A percentile compares a stretch with the other conserved stretches of the same genome.
phyloP scores from a whole-genome alignment of 2,113 vertebrate genomes.

The Camelus dromedarius region DNA sequence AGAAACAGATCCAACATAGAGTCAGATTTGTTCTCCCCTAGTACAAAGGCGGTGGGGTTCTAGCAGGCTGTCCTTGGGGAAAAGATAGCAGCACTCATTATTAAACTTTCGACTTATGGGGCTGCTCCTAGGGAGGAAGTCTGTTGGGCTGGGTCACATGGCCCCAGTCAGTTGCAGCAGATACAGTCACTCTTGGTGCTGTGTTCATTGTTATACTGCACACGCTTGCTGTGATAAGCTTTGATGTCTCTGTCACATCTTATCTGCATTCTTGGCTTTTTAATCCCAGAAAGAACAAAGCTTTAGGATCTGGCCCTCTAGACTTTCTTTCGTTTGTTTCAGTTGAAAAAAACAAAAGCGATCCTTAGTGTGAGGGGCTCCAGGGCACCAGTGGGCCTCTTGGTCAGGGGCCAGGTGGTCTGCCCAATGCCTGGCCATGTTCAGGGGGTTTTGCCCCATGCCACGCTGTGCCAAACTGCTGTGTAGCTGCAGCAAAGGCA shows the following conservation, averaged over 20 bases:
- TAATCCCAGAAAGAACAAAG: slow-evolving; percentile 64
- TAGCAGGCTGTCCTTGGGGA: slow-evolving; percentile 55
- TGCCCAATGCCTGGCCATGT: too few relatives aligned
- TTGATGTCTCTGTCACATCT: slow-evolving; percentile 72
- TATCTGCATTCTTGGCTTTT: slow-evolving; percentile 73
- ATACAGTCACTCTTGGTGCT: slow-evolving; percentile 35
- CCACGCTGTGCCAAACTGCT: not conserved
- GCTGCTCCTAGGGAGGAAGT: slow-evolving; percentile 63
- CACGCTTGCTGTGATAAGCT: slow-evolving; percentile 59
- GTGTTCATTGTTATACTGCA: not conserved
- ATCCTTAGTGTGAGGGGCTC: not conserved
- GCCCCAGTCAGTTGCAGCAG: slow-evolving; percentile 40
- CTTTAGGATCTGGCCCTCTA: not conserved
- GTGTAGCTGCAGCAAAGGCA: not conserved
- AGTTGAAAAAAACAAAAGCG: not conserved
- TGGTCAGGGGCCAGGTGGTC: not conserved
- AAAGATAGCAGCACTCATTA: slow-evolving; percentile 56
- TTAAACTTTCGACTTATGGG: slow-evolving; percentile 53
- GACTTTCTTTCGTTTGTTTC: slow-evolving; percentile 49
- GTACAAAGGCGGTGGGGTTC: slow-evolving; percentile 44
- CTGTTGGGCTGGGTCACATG: slow-evolving; percentile 51
- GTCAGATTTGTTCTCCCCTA: too few relatives aligned
- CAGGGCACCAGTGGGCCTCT: not conserved
- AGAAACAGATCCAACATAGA: too few relatives aligned
- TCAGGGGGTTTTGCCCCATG: not conserved